Percentiles rank a stretch among this genome's conserved stretches.
Conservation (phyloP, 2,113 vertebrate species). For the Neotoma lepida region DNA sequence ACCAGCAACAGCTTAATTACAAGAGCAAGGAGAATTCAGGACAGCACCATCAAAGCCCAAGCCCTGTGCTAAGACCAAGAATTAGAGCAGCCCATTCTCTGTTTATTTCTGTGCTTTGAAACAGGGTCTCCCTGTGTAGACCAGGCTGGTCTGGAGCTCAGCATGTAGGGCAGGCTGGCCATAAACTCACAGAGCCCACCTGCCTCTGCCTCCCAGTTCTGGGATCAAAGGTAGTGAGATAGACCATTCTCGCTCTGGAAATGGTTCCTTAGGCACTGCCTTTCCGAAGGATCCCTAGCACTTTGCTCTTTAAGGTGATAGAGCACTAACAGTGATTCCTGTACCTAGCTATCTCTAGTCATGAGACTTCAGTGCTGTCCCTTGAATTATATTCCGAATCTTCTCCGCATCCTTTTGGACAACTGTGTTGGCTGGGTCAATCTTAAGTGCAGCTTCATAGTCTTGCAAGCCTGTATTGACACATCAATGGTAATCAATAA, state of each 20-base stretch:
- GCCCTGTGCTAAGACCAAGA: background rate
- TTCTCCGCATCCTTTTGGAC: conserved; percentile 90
- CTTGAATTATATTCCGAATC: conserved; percentile 91
- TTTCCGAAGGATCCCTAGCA: conserved; percentile 31
- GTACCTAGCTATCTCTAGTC: conserved; percentile 3
- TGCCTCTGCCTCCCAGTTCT: background rate
- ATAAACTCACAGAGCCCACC: background rate
- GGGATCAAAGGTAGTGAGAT: background rate
- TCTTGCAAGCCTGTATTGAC: conserved; percentile 91
- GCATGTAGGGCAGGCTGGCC: background rate
- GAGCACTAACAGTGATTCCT: background rate
- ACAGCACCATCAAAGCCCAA: background rate
- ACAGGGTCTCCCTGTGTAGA: background rate
- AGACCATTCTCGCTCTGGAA: conserved; percentile 3
- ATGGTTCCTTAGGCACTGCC: background rate
- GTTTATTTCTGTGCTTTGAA: background rate
- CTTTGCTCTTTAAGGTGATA: conserved; percentile 10
- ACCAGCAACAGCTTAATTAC: conserved; percentile 15
- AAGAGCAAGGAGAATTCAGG: background rate
- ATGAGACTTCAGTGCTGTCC: conserved; percentile 75
- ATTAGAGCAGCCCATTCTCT: conserved; percentile 14
- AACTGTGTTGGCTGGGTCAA: conserved; percentile 87
- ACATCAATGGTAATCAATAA: conserved; percentile 56
- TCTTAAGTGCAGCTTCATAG: conserved; percentile 94
- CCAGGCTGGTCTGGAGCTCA: background rate